Base-by-base conservation (phyloP, 2,797 vertebrate species). In the Brotula barbata region DNA sequence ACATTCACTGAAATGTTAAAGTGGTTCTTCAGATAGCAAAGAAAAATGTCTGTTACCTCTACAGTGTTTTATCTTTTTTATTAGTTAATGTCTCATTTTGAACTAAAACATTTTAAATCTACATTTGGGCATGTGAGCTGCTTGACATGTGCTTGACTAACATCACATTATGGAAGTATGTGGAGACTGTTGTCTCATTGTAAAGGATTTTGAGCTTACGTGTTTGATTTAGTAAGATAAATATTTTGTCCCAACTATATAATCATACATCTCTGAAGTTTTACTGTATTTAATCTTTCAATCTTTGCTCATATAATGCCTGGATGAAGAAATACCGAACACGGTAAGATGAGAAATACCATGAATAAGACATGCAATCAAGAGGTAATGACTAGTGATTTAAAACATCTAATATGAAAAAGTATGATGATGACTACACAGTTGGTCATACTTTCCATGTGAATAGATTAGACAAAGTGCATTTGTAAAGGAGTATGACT, bases 121-220 rank as follows among this genome's bases (percentile, higher is more conserved):
- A 41, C 14, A 62, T 57, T 54, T 64, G 4, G 3, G 42, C 33
- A 40, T 41, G 41, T 57, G 53, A 61, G 56, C 47, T 48, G 40
- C 63, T 57, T 61, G 60, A 63, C 62, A 64, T 82, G 76, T 78
- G 73, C 58, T 64, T 51, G 36, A 63, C 42, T 33, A 53, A 23
- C 43, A 19, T 33, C 61, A 68, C 56, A 50, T 57, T 77, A 68
- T 65, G 10, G 16, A 37, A 51, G 34, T 19, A 6, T 54, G 41
- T 48, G 41, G 45, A 51, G 17, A 49, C 31, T 43, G 21, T 12
- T 28, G 56, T 20, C 36, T 33, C 22, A 15, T 6, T 40, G 19
- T 16, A 45, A 31, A 6, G 22, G 48, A 36, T 1, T 15, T 4
- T 39, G 17, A 28, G 25, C n/a, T n/a, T n/a, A 2, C 28, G 11